Base-by-base conservation (phyloP, 2,888 invertebrate genomes). In the Aleiodes testaceus region DNA sequence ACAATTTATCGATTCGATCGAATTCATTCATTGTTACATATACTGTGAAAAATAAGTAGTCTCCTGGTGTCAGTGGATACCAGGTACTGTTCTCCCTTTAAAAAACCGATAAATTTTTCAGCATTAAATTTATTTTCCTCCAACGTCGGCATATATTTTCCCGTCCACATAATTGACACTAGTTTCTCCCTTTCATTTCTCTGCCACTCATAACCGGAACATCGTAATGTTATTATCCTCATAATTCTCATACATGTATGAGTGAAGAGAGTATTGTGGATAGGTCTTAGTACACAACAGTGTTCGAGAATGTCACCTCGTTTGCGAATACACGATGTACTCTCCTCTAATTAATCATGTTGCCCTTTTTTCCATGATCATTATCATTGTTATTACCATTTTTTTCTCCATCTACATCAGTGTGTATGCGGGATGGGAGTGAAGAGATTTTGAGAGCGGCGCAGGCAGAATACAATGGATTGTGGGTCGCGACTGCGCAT, bases 271-370 rank as follows among this genome's bases (percentile, higher is more conserved):
- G 1, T 50, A 18, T 50, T 16, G 20, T 50, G 2, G 9, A 16
- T 18, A 11, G 16, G 50, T 7, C 50, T 16, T 16, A 11, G 18
- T 50, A 50, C 20, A 50, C 2, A 50, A 9, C 50, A 36, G 11
- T 36, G 50, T 50, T 50, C 18, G 20, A 50, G 20, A 50, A 50
- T 50, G 9, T 20, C 14, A 11, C 66, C 22, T 11, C 53, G 22
- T 59, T 59, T 42, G n/a, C 36, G 18, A 26, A 49, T 20, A 47
- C 59, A 47, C 47, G n/a, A 69, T 55, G 49, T 47, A 59, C 55
- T 52, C 55, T 52, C 47, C 47, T 66, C 36, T 70, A 65, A 70
- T 70, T 70, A 70, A 70, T 70, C 70, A 70, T 53, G 49, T 47
- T 30, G 59, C 44, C 22, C 22, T 49, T 64, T 69, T 69, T 45